phyloP scores from a whole-genome alignment of 2,888 invertebrate genomes.

The Opisthograptis luteolata region DNA sequence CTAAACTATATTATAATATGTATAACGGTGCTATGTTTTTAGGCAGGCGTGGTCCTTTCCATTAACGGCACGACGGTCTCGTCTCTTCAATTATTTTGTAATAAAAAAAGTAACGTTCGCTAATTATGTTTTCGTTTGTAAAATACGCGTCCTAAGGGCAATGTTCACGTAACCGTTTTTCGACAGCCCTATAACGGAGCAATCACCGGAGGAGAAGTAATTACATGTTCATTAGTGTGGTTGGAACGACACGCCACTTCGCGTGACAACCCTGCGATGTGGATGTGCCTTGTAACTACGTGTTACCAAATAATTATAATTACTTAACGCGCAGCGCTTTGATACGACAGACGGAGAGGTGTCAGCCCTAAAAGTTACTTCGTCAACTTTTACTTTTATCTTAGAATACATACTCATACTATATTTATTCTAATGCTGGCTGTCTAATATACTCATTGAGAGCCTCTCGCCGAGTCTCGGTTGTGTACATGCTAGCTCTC shows the following conservation, averaged over 20 bases:
- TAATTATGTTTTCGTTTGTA: not conserved
- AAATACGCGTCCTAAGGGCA: not conserved
- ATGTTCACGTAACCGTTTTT: constrained; percentile 8
- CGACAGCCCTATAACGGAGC: constrained; percentile 50
- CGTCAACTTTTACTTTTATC: too few relatives aligned
- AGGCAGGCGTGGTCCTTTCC: too few relatives aligned
- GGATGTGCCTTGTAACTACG: constrained; percentile 51
- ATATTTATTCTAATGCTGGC: too few relatives aligned
- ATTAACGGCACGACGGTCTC: too few relatives aligned
- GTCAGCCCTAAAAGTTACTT: constrained; percentile 15
- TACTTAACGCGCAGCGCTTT: constrained; percentile 46
- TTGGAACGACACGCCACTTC: constrained; percentile 68
- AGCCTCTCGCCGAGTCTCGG: too few relatives aligned
- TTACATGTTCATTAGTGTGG: constrained; percentile 75
- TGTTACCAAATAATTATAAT: constrained; percentile 62
- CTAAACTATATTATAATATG: too few relatives aligned
- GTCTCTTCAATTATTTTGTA: too few relatives aligned
- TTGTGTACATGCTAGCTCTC: too few relatives aligned
- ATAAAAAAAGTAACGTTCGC: not conserved
- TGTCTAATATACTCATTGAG: too few relatives aligned
- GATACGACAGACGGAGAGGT: constrained; percentile 47
- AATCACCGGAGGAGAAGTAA: constrained; percentile 66
- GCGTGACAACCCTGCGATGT: constrained; percentile 59
- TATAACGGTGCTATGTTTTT: too few relatives aligned
- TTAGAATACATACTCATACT: too few relatives aligned